A percentile compares a stretch with the other conserved stretches of the same genome.
Evolutionary conservation across 2,113 vertebrate species (phyloP).

Genomic region (Pseudorectes ferrugineus): DNA sequence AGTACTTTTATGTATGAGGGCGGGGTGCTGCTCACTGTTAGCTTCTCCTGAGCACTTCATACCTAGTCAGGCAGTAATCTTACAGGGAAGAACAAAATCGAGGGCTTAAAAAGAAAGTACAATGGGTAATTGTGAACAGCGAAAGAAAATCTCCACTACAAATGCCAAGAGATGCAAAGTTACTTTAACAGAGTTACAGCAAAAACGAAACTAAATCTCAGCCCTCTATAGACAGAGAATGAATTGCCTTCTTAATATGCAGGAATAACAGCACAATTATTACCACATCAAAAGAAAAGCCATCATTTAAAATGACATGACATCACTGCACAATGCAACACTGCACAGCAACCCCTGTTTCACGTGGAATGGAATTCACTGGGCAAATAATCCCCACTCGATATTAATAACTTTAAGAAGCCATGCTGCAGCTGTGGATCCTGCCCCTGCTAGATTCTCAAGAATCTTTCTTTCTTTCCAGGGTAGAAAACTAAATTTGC

Average conservation of each 20-base stretch:
- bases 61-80: slow-evolving; percentile 22
- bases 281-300: slow-evolving; percentile 36
- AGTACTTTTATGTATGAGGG: slow-evolving; percentile 41
- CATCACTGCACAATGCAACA: slow-evolving; percentile 3
- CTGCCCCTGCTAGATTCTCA: not conserved
- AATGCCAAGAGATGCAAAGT: not conserved
- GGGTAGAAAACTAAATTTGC: not conserved
- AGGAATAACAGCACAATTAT: slow-evolving; percentile 18
- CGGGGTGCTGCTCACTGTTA: not conserved
- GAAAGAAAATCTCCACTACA: slow-evolving; percentile 39
- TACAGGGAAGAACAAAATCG: not conserved
- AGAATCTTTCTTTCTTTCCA: no score
- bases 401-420: slow-evolving; percentile 15
- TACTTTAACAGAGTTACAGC: not conserved
- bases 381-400: slow-evolving; percentile 19
- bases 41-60: slow-evolving; percentile 9
- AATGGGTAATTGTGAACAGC: slow-evolving; percentile 33
- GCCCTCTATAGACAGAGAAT: not conserved
- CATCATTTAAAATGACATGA: slow-evolving; percentile 27
- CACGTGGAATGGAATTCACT: not conserved
- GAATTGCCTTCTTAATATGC: slow-evolving; percentile 15
- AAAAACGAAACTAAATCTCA: slow-evolving; percentile 17
- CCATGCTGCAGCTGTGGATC: not conserved
- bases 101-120: slow-evolving; percentile 33
- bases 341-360: slow-evolving; percentile 5